Conservation (phyloP, 2,797 vertebrate genomes). For the Rhabdophis nuchalis region DNA sequence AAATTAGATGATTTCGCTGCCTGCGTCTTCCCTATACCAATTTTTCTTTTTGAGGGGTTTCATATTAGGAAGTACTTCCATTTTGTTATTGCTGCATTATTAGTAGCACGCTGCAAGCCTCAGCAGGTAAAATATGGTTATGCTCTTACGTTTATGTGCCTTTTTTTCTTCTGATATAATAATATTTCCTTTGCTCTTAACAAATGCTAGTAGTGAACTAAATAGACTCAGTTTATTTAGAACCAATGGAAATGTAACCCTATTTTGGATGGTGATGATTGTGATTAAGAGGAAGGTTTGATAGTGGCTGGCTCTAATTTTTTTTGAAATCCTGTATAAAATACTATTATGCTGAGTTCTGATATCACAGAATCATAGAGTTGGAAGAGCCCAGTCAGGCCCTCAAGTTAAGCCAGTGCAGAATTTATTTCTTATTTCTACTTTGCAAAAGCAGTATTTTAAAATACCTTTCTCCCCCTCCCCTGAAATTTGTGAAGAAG, state of each 20-base stretch:
- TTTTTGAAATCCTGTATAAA: not conserved
- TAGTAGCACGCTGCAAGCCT: not conserved
- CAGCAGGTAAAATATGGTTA: not conserved
- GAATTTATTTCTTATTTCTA: not conserved
- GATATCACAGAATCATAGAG: not conserved
- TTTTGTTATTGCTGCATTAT: not conserved
- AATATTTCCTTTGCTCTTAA: not conserved
- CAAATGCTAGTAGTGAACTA: not conserved
- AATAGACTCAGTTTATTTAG: not conserved
- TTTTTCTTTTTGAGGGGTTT: not conserved
- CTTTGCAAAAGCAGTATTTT: not conserved
- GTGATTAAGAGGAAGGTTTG: not conserved
- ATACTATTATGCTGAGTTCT: not conserved
- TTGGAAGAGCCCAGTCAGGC: not conserved
- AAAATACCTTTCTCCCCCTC: not conserved
- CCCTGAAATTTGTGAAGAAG: not conserved
- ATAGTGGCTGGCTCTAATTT: not conserved
- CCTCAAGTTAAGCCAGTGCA: not conserved
- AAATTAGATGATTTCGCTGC: not conserved
- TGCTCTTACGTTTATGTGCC: fast-evolving
- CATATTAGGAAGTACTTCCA: not conserved
- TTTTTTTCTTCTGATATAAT: not conserved
- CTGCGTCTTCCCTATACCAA: not conserved
- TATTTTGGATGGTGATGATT: not conserved
- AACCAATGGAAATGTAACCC: not conserved